phyloP scores from a whole-genome alignment of 1,140 invertebrate genomes.

The Spodoptera litura region DNA sequence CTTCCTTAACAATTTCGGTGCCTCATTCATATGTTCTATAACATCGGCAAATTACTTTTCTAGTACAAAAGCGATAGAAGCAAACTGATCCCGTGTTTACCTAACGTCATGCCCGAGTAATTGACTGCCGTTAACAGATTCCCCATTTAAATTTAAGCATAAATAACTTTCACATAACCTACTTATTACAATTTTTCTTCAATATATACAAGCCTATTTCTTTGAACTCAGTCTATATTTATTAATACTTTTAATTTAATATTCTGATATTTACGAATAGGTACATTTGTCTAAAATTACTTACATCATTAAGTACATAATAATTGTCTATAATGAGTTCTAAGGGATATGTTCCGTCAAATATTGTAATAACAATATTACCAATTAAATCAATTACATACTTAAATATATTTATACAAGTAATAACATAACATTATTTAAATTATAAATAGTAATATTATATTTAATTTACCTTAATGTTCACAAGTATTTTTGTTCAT shows the following conservation, averaged over 20 bases:
- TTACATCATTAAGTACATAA: conserved; percentile 39
- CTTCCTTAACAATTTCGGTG: conserved; percentile 7
- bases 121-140: conserved; percentile 54
- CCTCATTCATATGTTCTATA: conserved; percentile 27
- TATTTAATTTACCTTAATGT: conserved; percentile 35
- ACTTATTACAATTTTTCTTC: conserved; percentile 46
- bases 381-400: conserved; percentile 16
- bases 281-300: conserved; percentile 53
- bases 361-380: conserved; percentile 4
- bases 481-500: conserved; percentile 1
- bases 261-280: conserved; percentile 45
- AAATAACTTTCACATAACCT: conserved; percentile 39
- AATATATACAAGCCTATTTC: conserved; percentile 59
- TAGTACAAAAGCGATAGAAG: conserved; percentile 46
- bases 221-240: conserved; percentile 63
- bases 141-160: conserved; percentile 50
- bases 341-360: conserved; percentile 55
- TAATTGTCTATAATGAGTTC: conserved; percentile 44
- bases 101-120: conserved; percentile 47
- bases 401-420: not conserved
- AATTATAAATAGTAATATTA: not conserved
- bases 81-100: conserved; percentile 44
- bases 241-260: conserved; percentile 60
- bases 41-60: conserved; percentile 41
- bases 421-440: conserved; percentile 37